Base-by-base conservation (phyloP, 1,140 invertebrate genomes). In the Neodiprion fabricii region DNA sequence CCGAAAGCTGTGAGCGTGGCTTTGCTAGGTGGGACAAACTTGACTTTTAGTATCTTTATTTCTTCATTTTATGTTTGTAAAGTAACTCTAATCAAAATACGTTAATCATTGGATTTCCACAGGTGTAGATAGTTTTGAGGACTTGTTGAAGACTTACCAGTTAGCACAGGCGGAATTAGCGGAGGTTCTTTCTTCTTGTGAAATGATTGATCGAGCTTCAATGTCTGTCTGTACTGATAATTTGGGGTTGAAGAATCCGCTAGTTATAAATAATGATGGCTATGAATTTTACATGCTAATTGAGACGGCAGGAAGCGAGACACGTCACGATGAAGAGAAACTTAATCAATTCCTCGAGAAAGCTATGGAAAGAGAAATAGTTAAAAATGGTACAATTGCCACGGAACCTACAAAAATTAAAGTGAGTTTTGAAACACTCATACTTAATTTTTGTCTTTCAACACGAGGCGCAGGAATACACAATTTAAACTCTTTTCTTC, bases 141-240 rank as follows among this genome's bases (percentile, higher is more conserved):
- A 93, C 77, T 92, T 97, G 9, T 86, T 99, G 7, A 88, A 93
- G 78, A 92, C 94, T 1, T 95, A 94, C 80, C 90, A 91, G 78
- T 88, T 91, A 74, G 94, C 95, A 0, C 96, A 94, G 85, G 84
- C 83, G 2, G 91, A 93, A 72, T 88, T 99, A 1, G 94, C 93
- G 3, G 97, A 98, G 89, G 96, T 98, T 75, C 86, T 99, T 21
- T 98, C 97, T 28, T 96, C 97, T 0, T 98, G 96, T 88, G 97
- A 99, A 89, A 92, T 99, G 88, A 95, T 98, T 73, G 97, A 99
- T 85, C 88, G 89, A 28, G 77, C 82, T n/a, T 91, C 94, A 0
- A 85, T 97, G 78, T 87, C 89, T 8, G 89, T 91, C 67, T 91
- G 92, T 1, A 89, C 88, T 1, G 80, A 87, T 10, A 89, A 93